These are phyloP conservation scores for Amitus sp. DNA, from an alignment of 2,888 invertebrate species.

Conservation along the genomic window DNA sequence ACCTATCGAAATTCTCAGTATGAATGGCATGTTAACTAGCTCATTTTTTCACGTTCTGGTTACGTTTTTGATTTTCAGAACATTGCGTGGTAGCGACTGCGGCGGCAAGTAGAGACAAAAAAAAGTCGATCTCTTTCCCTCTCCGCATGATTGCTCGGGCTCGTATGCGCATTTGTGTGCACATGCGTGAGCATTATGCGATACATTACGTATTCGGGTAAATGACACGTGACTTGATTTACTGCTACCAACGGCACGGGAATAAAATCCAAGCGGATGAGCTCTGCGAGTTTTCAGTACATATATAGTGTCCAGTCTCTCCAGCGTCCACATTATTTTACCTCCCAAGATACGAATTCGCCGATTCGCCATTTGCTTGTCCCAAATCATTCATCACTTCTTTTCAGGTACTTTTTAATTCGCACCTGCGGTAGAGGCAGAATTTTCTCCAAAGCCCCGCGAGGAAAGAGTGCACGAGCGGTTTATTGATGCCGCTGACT, in stretches of 20 bases:
- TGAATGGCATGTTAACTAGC: too few species aligned
- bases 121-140: slow-evolving; percentile 42
- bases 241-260: slow-evolving; percentile 52
- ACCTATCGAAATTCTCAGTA: too few species aligned
- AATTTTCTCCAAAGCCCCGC: background rate
- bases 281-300: slow-evolving; percentile 54
- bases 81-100: background rate
- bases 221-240: slow-evolving; percentile 63
- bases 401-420: slow-evolving; percentile 16
- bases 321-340: slow-evolving; percentile 26
- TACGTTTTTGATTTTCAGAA: too few species aligned
- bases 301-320: slow-evolving; percentile 34
- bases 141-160: slow-evolving; percentile 36
- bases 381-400: slow-evolving; percentile 30
- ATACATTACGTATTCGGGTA: slow-evolving; percentile 59
- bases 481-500: background rate
- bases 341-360: slow-evolving; percentile 1
- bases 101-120: slow-evolving; percentile 40
- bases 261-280: slow-evolving; percentile 57
- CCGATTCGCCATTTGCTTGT: slow-evolving; percentile 20
- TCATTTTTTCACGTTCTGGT: background rate
- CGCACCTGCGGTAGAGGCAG: too few species aligned
- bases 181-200: slow-evolving; percentile 40
- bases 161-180: slow-evolving; percentile 34
- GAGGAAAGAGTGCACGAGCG: too few species aligned